phyloP scores from a whole-genome alignment of 2,113 vertebrate genomes.

The Melanerpes formicivorus region DNA sequence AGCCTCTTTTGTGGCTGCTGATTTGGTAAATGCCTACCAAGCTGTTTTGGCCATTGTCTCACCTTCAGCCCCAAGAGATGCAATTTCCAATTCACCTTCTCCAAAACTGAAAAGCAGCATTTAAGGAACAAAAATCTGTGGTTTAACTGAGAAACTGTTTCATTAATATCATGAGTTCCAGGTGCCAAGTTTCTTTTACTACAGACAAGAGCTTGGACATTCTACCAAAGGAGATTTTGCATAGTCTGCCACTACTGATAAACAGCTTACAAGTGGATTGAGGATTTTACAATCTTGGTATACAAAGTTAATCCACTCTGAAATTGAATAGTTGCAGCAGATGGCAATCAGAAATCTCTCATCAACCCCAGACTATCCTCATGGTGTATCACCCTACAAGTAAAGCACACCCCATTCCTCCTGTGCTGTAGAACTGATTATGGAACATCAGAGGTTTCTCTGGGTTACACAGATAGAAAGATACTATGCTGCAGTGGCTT shows the following conservation, averaged over 20 bases:
- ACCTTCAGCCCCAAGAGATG: neutral
- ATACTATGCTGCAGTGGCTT: neutral
- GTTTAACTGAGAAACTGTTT: neutral
- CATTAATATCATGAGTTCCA: neutral
- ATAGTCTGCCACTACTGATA: neutral
- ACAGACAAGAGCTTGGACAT: neutral
- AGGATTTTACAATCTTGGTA: neutral
- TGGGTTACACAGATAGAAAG: neutral
- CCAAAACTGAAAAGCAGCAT: neutral
- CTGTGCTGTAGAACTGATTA: neutral
- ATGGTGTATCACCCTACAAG: constrained; percentile 11
- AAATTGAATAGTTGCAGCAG: constrained; percentile 48
- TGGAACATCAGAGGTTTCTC: neutral
- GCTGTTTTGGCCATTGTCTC: neutral
- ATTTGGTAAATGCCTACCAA: neutral
- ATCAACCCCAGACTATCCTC: constrained; percentile 16
- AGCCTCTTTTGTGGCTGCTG: neutral
- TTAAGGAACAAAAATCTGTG: neutral
- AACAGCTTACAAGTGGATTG: constrained; percentile 40
- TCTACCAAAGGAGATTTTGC: neutral
- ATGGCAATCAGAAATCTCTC: constrained; percentile 60
- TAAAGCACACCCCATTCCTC: constrained; percentile 7
- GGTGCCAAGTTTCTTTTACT: neutral
- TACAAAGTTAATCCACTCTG: constrained; percentile 41
- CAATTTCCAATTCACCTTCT: neutral